Evolutionary conservation across 2,888 invertebrate genomes (phyloP).

Genomic region (Troides oblongomaculatus): DNA sequence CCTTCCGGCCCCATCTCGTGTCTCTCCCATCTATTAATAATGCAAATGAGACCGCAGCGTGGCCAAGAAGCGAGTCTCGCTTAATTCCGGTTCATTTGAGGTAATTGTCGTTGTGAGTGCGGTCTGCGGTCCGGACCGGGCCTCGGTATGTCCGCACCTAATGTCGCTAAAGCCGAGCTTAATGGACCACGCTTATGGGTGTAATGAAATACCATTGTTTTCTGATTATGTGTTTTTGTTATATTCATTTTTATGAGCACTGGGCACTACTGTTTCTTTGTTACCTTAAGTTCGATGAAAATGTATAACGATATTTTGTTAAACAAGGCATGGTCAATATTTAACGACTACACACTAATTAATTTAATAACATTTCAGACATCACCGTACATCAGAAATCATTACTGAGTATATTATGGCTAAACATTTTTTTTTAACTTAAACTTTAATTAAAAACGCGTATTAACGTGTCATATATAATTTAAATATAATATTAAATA

Average conservation of each 20-base stretch:
- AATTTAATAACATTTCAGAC: background rate
- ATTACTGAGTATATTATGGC: background rate
- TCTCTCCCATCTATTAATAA: constrained; percentile 76
- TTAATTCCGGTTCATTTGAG: constrained; percentile 80
- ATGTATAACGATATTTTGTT: background rate
- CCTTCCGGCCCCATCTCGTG: constrained; percentile 40
- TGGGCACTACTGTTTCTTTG: background rate
- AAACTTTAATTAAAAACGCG: too few relatives aligned
- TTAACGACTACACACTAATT: background rate
- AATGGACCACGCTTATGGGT: constrained; percentile 28
- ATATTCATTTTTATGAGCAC: constrained; percentile 32
- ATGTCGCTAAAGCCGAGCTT: constrained; percentile 32
- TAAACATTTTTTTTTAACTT: too few relatives aligned
- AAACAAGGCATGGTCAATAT: background rate
- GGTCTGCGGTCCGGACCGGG: constrained; percentile 46
- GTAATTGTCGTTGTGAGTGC: constrained; percentile 76
- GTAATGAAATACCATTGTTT: constrained; percentile 23
- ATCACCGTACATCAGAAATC: background rate
- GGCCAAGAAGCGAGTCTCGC: constrained; percentile 78
- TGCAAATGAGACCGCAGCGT: constrained; percentile 79
- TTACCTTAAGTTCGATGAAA: background rate
- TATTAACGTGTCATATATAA: too few relatives aligned
- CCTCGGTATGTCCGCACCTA: constrained; percentile 37
- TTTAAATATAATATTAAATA: too few relatives aligned
- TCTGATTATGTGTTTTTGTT: constrained; percentile 7